A percentile compares a stretch with the other conserved stretches of the same genome.
phyloP scores from a whole-genome alignment of 2,888 invertebrate species.

The Heliconius ethilla region DNA sequence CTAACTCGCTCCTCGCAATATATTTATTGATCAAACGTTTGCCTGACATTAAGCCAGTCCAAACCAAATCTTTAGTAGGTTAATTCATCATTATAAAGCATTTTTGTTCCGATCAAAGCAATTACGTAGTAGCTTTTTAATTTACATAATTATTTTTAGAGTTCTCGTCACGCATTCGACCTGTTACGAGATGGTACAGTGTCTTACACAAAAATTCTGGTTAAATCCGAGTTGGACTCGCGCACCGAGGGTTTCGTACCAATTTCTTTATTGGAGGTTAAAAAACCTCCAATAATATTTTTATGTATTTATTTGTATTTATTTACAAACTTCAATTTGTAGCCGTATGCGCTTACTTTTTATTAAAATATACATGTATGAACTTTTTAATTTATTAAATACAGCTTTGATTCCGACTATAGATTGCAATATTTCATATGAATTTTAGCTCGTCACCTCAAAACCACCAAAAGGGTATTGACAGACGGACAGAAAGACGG shows the following conservation, averaged over 20 bases:
- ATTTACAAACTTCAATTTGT: no score
- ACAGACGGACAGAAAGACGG: not conserved
- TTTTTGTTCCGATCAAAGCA: not conserved
- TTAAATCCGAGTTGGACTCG: not conserved
- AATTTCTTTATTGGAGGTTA: not conserved
- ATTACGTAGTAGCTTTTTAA: conserved; percentile 5
- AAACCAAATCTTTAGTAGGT: not conserved
- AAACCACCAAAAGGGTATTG: not conserved
- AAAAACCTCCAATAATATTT: no score
- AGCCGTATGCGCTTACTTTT: no score
- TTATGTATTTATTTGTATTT: no score
- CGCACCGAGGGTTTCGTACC: not conserved
- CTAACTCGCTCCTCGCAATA: not conserved
- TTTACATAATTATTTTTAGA: conserved; percentile 18
- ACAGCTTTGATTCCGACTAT: no score
- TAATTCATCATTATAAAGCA: conserved; percentile 6
- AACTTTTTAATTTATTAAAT: no score
- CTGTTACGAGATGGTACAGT: conserved; percentile 1
- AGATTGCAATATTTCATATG: not conserved
- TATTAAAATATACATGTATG: no score
- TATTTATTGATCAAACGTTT: conserved; percentile 5
- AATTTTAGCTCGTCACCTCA: not conserved
- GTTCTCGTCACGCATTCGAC: conserved; percentile 5
- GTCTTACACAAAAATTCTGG: not conserved
- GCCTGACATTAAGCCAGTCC: not conserved